phyloP scores from a whole-genome alignment of 2,797 vertebrate species.

The Distichodus sexfasciatus region DNA sequence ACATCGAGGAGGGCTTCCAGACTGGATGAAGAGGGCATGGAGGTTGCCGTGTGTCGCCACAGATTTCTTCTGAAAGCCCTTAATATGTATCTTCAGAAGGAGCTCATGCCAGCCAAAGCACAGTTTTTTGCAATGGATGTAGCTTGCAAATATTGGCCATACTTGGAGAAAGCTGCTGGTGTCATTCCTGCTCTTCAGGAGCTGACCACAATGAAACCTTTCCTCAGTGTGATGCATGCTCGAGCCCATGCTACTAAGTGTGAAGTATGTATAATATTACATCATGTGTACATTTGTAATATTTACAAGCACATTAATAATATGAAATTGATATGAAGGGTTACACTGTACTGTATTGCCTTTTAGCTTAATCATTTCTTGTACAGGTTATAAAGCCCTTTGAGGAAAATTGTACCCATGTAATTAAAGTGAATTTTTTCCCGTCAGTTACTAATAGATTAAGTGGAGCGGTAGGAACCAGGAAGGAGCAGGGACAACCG shows the following conservation, averaged over 20 bases:
- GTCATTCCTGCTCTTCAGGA: too few relatives aligned
- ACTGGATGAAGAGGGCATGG: constrained; percentile 34
- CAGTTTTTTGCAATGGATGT: constrained; percentile 40
- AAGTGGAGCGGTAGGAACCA: constrained; percentile 25
- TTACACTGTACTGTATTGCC: background rate
- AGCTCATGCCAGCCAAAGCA: too few relatives aligned
- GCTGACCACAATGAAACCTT: too few relatives aligned
- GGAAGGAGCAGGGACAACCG: constrained; percentile 13
- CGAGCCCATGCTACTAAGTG: constrained; percentile 21
- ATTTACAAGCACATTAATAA: constrained; percentile 6
- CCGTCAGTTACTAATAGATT: constrained; percentile 7
- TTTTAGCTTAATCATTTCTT: constrained; percentile 22
- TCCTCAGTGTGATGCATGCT: too few relatives aligned
- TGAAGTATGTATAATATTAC: constrained; percentile 27
- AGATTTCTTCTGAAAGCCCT: constrained; percentile 32
- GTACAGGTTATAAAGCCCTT: background rate
- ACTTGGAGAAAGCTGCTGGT: too few relatives aligned
- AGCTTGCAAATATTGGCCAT: too few relatives aligned
- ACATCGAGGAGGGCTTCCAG: constrained; percentile 15
- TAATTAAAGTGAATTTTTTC: background rate
- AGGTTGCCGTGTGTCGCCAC: constrained; percentile 35
- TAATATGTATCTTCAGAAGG: too few relatives aligned
- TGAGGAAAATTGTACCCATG: background rate
- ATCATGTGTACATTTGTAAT: constrained; percentile 21
- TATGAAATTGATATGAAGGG: background rate